Percentiles rank a stretch among this genome's conserved stretches.
Conservation (phyloP, 2,888 invertebrate genomes). For the Argynnis bischoffii region DNA sequence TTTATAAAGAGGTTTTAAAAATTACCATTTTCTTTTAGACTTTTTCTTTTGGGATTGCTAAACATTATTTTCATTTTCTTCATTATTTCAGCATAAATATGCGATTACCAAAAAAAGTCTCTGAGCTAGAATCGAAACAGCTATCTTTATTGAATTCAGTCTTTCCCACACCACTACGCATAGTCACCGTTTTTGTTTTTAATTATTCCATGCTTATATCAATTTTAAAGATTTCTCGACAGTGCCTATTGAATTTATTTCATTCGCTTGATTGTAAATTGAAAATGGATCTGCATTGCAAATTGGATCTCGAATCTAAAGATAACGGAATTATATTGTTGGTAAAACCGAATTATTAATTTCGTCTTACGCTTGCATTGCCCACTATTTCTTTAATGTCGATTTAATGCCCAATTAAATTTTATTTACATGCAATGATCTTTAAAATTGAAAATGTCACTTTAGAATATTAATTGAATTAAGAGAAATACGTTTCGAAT, state of each 20-base stretch:
- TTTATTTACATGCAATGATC: too few species aligned
- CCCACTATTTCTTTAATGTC: not conserved
- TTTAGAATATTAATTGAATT: too few species aligned
- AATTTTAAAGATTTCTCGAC: slow-evolving; percentile 61
- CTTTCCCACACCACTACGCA: not conserved
- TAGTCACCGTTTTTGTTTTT: slow-evolving; percentile 6
- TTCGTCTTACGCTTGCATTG: slow-evolving; percentile 15
- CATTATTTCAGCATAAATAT: too few species aligned
- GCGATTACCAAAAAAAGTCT: too few species aligned
- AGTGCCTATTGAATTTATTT: slow-evolving; percentile 69
- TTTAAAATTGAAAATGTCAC: too few species aligned
- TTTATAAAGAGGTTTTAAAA: too few species aligned
- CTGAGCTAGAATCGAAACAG: not conserved
- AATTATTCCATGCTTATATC: slow-evolving; percentile 42
- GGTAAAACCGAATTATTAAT: slow-evolving; percentile 32
- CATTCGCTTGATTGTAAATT: slow-evolving; percentile 76
- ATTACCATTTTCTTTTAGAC: too few species aligned
- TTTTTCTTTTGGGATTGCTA: too few species aligned
- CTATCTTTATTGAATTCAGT: not conserved
- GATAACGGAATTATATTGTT: slow-evolving; percentile 49
- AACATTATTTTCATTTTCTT: too few species aligned
- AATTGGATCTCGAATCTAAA: slow-evolving; percentile 54
- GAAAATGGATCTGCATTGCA: slow-evolving; percentile 74
- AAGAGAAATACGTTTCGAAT: too few species aligned
- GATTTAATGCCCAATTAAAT: not conserved